Conservation (phyloP, 2,888 invertebrate species). For the Teinopalpus imperialis region DNA sequence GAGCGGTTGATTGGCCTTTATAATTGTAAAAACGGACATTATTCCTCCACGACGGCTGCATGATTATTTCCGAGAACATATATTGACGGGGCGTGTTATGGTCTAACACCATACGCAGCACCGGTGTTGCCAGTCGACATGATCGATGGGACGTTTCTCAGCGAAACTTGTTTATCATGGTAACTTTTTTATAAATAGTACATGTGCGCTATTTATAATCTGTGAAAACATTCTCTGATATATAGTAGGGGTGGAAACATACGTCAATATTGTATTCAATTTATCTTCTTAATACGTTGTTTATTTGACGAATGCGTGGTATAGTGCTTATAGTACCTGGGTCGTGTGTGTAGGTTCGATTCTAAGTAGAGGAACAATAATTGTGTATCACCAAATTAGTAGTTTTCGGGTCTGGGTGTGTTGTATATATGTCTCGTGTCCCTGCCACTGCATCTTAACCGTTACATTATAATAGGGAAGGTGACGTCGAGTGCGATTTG, state of each 20-base stretch:
- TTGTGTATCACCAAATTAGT: too few species aligned
- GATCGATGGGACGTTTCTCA: conserved; percentile 19
- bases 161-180: conserved; percentile 11
- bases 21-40: background rate
- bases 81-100: conserved; percentile 16
- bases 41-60: background rate
- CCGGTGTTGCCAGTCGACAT: conserved; percentile 7
- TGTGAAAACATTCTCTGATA: background rate
- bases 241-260: background rate
- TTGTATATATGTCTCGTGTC: too few species aligned
- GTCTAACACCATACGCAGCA: conserved; percentile 14
- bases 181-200: conserved; percentile 1
- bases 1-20: conserved; percentile 3
- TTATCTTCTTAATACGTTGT: too few species aligned
- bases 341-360: too few species aligned
- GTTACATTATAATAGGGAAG: too few species aligned
- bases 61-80: conserved; percentile 16
- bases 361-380: too few species aligned
- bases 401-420: too few species aligned
- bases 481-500: too few species aligned
- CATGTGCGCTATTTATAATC: conserved; percentile 7
- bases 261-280: conserved; percentile 1
- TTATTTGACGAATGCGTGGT: too few species aligned
- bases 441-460: too few species aligned
- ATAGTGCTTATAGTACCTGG: too few species aligned